Evolutionary conservation across 2,797 vertebrate genomes (phyloP).

Genomic region (Psittacula derbiana): DNA sequence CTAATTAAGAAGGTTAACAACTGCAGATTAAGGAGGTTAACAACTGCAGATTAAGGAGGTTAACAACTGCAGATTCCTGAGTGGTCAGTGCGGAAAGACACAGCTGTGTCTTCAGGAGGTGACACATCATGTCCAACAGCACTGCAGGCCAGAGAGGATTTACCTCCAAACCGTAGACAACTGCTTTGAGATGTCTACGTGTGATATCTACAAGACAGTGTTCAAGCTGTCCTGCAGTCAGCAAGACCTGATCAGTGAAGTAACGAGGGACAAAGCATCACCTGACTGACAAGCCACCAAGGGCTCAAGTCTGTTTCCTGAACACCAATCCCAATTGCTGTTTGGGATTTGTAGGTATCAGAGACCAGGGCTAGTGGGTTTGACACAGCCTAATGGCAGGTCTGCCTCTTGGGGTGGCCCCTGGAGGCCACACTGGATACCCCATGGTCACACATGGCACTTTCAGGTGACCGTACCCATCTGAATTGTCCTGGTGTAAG

Average conservation of each 20-base stretch:
- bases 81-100: no score
- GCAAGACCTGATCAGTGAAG: neutral
- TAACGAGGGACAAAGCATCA: neutral
- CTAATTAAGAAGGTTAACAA: neutral
- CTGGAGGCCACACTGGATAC: accelerated
- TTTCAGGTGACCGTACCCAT: accelerated
- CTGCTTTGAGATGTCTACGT: neutral
- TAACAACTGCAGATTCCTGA: neutral
- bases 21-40: neutral
- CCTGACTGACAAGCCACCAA: neutral
- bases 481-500: neutral
- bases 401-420: neutral
- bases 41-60: neutral
- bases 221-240: neutral
- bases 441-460: neutral
- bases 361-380: neutral
- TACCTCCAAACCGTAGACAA: neutral
- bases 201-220: neutral
- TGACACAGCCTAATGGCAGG: neutral
- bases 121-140: accelerated
- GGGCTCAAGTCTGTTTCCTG: neutral
- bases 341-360: neutral
- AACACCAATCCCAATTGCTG: accelerated
- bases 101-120: neutral
- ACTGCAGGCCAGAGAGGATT: accelerated